A percentile compares a stretch with the other conserved stretches of the same genome.
Evolutionary conservation across 37 sponge, comb jelly and placozoan genomes (phyloP).

Genomic region (Petrosia ficiformis): DNA sequence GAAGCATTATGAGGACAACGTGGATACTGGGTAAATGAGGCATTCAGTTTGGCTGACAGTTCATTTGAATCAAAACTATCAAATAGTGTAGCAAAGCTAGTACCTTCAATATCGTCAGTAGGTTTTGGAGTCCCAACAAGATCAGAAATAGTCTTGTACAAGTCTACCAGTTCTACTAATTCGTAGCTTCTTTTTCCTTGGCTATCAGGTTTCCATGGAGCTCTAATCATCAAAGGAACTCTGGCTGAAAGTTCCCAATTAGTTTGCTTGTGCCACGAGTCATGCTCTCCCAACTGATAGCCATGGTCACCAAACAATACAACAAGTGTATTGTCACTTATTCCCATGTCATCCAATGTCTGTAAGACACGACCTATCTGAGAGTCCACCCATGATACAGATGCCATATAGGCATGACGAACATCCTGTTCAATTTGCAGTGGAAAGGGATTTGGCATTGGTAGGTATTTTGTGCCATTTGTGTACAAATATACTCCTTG

Average conservation of each 20-base stretch:
- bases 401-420: slow-evolving; percentile 23
- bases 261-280: slow-evolving; percentile 31
- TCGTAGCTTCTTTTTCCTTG: slow-evolving; percentile 2
- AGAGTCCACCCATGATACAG: slow-evolving; percentile 25
- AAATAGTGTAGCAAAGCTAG: slow-evolving; percentile 10
- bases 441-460: slow-evolving; percentile 20
- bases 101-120: not conserved
- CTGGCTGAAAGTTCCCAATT: slow-evolving; percentile 24
- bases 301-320: slow-evolving; percentile 30
- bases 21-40: no score
- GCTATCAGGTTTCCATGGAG: slow-evolving; percentile 11
- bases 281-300: slow-evolving; percentile 34
- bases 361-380: slow-evolving; percentile 15
- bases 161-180: slow-evolving; percentile 29
- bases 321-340: slow-evolving; percentile 6
- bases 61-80: no score
- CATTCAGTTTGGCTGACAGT: no score
- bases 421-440: slow-evolving; percentile 16
- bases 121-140: slow-evolving; percentile 22
- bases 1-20: no score
- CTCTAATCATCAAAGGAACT: slow-evolving; percentile 15
- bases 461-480: slow-evolving; percentile 11
- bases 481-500: slow-evolving; percentile 13
- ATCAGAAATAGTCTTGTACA: slow-evolving; percentile 16
- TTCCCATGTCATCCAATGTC: not conserved